Conservation (phyloP, 1,140 invertebrate species). For the Vanessa atalanta region DNA sequence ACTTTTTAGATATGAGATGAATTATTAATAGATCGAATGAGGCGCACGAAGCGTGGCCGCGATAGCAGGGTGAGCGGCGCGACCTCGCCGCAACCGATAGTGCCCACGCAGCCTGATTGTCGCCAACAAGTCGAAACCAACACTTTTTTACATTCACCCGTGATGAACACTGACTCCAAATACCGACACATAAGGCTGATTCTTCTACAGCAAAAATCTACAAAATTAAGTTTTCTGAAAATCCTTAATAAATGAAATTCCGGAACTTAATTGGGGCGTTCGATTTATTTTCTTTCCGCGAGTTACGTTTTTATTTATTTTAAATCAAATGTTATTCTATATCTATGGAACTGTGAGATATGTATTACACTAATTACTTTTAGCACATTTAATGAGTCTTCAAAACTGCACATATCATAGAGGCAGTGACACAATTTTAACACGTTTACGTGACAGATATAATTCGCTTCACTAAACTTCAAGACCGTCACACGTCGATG, state of each 20-base stretch:
- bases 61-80: constrained; percentile 76
- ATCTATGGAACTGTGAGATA: too few relatives aligned
- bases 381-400: background rate
- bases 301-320: background rate
- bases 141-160: constrained; percentile 56
- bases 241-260: constrained; percentile 6
- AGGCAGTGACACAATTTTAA: constrained; percentile 25
- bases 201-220: constrained; percentile 21
- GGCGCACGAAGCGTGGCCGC: constrained; percentile 54
- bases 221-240: background rate
- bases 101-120: constrained; percentile 79
- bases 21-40: constrained; percentile 76
- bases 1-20: constrained; percentile 55
- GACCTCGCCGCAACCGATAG: constrained; percentile 71
- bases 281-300: background rate
- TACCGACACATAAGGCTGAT: constrained; percentile 39
- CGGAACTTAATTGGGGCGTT: constrained; percentile 3
- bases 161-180: constrained; percentile 39
- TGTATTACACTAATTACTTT: background rate
- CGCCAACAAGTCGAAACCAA: constrained; percentile 65
- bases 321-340: background rate
- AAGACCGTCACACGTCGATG: constrained; percentile 13
- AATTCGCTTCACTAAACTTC: constrained; percentile 23
- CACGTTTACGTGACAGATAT: constrained; percentile 24
- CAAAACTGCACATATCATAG: constrained; percentile 15